Conservation (phyloP, 1,140 invertebrate genomes). For the Stegodyphus dumicola region DNA sequence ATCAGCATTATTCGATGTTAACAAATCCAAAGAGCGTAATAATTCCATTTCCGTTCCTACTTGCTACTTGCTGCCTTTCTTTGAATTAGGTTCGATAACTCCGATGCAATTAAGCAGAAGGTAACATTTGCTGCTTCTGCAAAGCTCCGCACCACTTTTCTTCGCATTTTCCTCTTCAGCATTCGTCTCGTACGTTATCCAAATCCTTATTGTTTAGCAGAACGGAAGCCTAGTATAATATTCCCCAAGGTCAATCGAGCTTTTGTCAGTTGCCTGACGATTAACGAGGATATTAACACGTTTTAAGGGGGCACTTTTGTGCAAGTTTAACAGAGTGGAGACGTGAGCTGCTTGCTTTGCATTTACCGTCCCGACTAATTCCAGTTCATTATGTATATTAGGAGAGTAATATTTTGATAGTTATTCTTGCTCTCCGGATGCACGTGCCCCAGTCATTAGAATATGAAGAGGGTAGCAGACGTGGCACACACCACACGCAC, state of each 20-base stretch:
- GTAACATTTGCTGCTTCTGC: no score
- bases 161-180: neutral
- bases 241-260: slow-evolving; percentile 23
- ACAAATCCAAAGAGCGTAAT: no score
- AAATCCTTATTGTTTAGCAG: slow-evolving; percentile 18
- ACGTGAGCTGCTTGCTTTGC: slow-evolving; percentile 28
- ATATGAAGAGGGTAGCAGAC: no score
- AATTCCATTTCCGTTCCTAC: no score
- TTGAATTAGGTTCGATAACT: no score
- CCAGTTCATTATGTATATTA: neutral
- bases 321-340: slow-evolving; percentile 10
- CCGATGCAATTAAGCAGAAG: no score
- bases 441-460: no score
- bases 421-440: neutral
- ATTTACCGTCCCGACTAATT: neutral
- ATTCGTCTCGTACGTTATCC: slow-evolving; percentile 13
- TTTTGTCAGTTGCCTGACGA: slow-evolving; percentile 24
- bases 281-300: slow-evolving; percentile 38
- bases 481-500: no score
- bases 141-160: no score
- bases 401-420: neutral
- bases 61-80: no score
- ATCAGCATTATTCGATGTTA: no score
- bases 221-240: neutral
- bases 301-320: slow-evolving; percentile 29